A percentile compares a stretch with the other conserved stretches of the same genome.
Conservation (phyloP, 2,113 vertebrate species). For the Tricholaema leucomelas region DNA sequence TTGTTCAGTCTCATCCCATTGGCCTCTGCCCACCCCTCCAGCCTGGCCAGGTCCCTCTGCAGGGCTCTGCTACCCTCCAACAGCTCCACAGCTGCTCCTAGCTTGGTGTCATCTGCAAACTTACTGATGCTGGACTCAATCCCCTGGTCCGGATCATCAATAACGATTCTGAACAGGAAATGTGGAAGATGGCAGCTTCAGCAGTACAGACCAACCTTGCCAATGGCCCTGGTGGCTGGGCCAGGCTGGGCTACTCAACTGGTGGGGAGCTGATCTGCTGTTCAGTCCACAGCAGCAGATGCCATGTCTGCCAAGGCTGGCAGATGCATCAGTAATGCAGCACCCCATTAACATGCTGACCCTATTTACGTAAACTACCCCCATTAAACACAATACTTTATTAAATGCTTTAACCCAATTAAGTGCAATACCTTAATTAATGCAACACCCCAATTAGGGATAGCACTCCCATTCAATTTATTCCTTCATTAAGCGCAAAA, state of each 20-base stretch:
- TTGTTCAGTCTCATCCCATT: no score
- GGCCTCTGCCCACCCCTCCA: no score
- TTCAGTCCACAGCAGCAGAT: background rate
- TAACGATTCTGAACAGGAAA: no score
- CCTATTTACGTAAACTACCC: slow-evolving; percentile 9
- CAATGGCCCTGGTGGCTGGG: background rate
- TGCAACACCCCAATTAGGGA: slow-evolving; percentile 62
- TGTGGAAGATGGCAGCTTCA: background rate
- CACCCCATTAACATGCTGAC: slow-evolving; percentile 20
- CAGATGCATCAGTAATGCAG: background rate
- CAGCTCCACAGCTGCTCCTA: no score
- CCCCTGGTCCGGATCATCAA: no score
- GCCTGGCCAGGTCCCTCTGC: no score
- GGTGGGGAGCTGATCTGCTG: fast-evolving
- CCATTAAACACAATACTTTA: slow-evolving; percentile 7
- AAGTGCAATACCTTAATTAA: slow-evolving; percentile 61
- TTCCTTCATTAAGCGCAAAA: slow-evolving; percentile 69
- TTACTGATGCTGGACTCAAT: no score
- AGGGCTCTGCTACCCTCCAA: no score
- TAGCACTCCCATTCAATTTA: slow-evolving; percentile 67
- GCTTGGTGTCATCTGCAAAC: no score
- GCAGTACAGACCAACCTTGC: fast-evolving
- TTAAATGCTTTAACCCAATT: slow-evolving; percentile 51
- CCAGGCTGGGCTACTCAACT: fast-evolving
- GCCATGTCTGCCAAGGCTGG: background rate